phyloP scores from a whole-genome alignment of 2,113 vertebrate genomes.

The Chaenogobius annularis region DNA sequence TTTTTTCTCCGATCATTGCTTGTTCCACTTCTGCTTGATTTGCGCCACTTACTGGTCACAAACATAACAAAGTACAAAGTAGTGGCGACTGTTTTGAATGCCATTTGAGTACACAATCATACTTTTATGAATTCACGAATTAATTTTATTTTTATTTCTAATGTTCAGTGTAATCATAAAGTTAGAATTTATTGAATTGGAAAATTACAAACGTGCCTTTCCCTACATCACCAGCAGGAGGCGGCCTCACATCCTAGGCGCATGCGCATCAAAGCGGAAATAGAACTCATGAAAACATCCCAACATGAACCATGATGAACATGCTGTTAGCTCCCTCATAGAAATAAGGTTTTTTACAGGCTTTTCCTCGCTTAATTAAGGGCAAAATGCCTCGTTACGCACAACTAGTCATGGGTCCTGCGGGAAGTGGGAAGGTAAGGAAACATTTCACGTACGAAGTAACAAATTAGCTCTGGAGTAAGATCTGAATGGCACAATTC shows the following conservation, averaged over 20 bases:
- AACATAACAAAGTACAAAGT: background rate
- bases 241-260: no score
- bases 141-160: no score
- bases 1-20: background rate
- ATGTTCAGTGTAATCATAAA: no score
- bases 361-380: background rate
- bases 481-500: no score
- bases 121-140: no score
- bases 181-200: no score
- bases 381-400: constrained; percentile 89
- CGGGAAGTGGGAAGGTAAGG: constrained; percentile 95
- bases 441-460: background rate
- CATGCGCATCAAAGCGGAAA: background rate
- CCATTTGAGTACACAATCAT: no score
- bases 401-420: constrained; percentile 95
- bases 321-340: background rate
- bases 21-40: background rate
- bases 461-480: background rate
- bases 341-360: background rate
- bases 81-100: background rate
- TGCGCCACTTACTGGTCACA: background rate
- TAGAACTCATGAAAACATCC: no score
- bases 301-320: constrained; percentile 7
- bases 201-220: no score
- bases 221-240: no score